These are phyloP conservation scores for Hylomyscus alleni DNA, from an alignment of 2,797 vertebrate species.

Conservation along the genomic window DNA sequence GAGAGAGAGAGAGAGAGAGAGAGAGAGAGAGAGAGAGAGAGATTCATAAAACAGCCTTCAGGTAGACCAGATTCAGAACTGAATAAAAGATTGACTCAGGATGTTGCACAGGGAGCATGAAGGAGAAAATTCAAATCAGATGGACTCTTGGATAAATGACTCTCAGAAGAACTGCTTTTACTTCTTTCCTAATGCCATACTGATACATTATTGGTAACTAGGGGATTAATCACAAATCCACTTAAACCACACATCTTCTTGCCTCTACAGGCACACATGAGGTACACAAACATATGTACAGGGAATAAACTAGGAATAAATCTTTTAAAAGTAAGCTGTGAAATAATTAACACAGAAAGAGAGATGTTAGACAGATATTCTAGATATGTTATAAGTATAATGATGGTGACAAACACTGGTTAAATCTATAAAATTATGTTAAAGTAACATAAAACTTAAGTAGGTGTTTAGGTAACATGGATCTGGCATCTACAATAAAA, in stretches of 20 bases:
- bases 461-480: neutral
- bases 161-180: neutral
- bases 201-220: neutral
- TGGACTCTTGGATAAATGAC: neutral
- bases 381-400: neutral
- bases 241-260: neutral
- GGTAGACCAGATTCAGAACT: neutral
- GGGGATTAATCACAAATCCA: neutral
- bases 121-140: neutral
- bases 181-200: neutral
- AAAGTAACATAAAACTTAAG: neutral
- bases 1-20: neutral
- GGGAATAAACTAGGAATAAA: neutral
- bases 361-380: neutral
- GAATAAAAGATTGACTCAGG: neutral
- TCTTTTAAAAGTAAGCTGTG: neutral
- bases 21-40: neutral
- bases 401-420: neutral
- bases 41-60: neutral
- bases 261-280: neutral
- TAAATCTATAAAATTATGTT: conserved; percentile 2
- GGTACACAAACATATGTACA: neutral
- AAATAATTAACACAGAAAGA: neutral
- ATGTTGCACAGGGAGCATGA: neutral
- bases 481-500: neutral